phyloP scores from a whole-genome alignment of 2,113 vertebrate species.

The Muntiacus muntjak region DNA sequence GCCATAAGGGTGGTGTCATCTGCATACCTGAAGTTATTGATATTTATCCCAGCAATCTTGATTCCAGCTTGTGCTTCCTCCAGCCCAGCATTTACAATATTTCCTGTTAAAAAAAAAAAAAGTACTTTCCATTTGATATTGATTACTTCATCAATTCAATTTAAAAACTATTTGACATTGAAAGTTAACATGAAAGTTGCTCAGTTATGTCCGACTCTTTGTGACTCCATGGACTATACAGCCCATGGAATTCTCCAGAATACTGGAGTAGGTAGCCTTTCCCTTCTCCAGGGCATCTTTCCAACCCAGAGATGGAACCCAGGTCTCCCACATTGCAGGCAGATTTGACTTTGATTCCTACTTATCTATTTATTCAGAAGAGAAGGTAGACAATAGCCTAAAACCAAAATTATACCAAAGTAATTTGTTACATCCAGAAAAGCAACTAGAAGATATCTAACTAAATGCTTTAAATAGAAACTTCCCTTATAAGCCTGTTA shows the following conservation, averaged over 20 bases:
- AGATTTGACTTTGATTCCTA: not conserved
- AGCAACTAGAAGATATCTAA: not conserved
- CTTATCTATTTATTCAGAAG: not conserved
- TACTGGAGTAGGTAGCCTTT: not conserved
- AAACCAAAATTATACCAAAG: not conserved
- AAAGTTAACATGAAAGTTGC: not conserved
- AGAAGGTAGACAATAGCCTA: not conserved
- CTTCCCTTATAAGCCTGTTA: not conserved
- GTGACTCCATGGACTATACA: not conserved
- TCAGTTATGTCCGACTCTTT: not conserved
- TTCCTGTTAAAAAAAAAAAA: not conserved
- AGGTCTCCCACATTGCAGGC: not conserved
- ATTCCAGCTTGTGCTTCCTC: no score
- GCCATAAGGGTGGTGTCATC: no score
- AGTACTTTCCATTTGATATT: not conserved
- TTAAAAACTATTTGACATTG: not conserved
- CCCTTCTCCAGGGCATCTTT: not conserved
- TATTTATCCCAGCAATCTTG: no score
- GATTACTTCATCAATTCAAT: not conserved
- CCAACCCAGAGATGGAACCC: not conserved
- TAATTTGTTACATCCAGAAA: not conserved
- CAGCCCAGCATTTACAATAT: no score
- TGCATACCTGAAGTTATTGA: no score
- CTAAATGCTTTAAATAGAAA: not conserved
- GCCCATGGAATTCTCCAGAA: not conserved